These are phyloP conservation scores for Spongia lamella DNA, from an alignment of 37 sponge, comb jelly and placozoan species.

Conservation along the genomic window DNA sequence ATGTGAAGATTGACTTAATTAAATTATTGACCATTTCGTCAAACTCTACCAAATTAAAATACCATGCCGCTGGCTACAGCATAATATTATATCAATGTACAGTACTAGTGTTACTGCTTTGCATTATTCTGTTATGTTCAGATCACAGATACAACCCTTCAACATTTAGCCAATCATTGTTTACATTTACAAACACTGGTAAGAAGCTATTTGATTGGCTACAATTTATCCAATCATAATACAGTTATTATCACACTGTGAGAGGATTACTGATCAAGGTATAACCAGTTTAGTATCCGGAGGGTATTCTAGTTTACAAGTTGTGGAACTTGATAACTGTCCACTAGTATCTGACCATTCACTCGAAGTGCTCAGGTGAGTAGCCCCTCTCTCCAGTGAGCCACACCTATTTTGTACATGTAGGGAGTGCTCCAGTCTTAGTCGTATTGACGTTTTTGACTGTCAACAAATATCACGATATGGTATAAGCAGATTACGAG, in stretches of 20 bases:
- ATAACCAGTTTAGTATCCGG: slow-evolving; percentile 66
- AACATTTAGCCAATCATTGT: slow-evolving; percentile 73
- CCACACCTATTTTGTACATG: not conserved
- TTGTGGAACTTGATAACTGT: slow-evolving; percentile 96
- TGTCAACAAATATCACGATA: slow-evolving; percentile 82
- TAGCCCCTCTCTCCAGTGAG: not conserved
- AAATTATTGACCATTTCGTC: no score
- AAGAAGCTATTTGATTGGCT: slow-evolving; percentile 1
- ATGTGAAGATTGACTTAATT: no score
- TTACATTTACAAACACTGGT: slow-evolving; percentile 82
- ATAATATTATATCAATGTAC: no score
- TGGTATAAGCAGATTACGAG: slow-evolving; percentile 78
- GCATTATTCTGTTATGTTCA: slow-evolving; percentile 21
- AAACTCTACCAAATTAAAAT: no score
- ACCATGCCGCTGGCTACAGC: no score
- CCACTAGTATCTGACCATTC: slow-evolving; percentile 88
- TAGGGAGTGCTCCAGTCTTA: slow-evolving; percentile 67
- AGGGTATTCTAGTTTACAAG: slow-evolving; percentile 60
- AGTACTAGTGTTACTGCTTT: no score
- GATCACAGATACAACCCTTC: slow-evolving; percentile 85
- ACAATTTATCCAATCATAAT: not conserved
- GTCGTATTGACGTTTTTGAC: slow-evolving; percentile 85
- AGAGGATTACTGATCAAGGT: slow-evolving; percentile 88
- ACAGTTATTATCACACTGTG: slow-evolving; percentile 92
- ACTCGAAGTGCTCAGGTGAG: slow-evolving; percentile 84